Evolutionary conservation across 2,113 vertebrate species (phyloP).

Genomic region (Bos indicus): DNA sequence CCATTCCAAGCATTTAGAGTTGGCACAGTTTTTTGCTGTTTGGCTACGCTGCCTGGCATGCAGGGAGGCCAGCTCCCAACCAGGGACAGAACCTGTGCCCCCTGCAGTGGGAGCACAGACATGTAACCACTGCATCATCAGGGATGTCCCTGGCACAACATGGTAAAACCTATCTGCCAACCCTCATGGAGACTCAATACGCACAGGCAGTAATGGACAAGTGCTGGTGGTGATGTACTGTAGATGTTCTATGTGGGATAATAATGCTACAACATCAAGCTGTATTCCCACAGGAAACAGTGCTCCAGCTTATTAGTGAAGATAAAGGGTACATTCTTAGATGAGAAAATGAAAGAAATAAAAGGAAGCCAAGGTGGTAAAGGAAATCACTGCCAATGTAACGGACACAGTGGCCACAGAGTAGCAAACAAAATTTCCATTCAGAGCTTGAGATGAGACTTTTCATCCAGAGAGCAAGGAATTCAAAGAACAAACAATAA

Average conservation of each 20-base stretch:
- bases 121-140: no score
- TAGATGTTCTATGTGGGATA: neutral
- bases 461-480: neutral
- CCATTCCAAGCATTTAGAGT: neutral
- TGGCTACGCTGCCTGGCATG: rapidly evolving
- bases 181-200: neutral
- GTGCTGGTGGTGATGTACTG: neutral
- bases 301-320: neutral
- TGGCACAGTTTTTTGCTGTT: neutral
- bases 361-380: slow-evolving; percentile 27
- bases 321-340: slow-evolving; percentile 40
- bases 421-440: slow-evolving; percentile 13
- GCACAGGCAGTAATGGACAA: neutral
- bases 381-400: slow-evolving; percentile 7
- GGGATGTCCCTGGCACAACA: neutral
- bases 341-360: slow-evolving; percentile 23
- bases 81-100: neutral
- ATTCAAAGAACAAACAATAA: neutral
- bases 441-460: slow-evolving; percentile 8
- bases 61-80: neutral
- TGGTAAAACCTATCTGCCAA: neutral
- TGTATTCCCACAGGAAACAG: slow-evolving; percentile 29
- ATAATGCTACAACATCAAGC: slow-evolving; percentile 11
- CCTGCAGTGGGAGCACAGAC: neutral
- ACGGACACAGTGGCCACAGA: neutral